Conservation (phyloP, 2,113 vertebrate species). For the Muntiacus reevesi region DNA sequence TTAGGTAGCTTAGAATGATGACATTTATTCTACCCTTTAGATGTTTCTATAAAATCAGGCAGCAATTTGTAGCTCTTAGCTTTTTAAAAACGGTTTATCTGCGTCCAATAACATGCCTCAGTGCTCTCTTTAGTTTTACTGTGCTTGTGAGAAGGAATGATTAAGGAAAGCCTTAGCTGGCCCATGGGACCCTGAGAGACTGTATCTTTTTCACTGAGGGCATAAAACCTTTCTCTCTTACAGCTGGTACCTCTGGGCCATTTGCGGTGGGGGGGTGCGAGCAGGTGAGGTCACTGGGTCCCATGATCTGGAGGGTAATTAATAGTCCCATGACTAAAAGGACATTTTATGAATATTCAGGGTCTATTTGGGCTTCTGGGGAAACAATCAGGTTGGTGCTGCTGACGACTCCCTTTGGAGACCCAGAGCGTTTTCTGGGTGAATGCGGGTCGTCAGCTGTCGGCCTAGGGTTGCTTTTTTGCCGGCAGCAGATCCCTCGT, state of each 20-base stretch:
- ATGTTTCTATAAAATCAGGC: constrained; percentile 55
- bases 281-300: constrained; percentile 78
- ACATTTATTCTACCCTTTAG: constrained; percentile 22
- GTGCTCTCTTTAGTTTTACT: constrained; percentile 63
- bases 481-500: constrained; percentile 80
- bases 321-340: constrained; percentile 82
- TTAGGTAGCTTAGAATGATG: neutral
- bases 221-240: constrained; percentile 57
- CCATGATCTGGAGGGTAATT: constrained; percentile 80
- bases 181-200: constrained; percentile 17
- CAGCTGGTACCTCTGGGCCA: constrained; percentile 56
- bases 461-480: constrained; percentile 72
- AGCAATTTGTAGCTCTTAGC: constrained; percentile 57
- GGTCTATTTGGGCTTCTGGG: constrained; percentile 78
- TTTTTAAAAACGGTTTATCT: constrained; percentile 70
- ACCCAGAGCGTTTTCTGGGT: constrained; percentile 66
- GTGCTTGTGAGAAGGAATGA: constrained; percentile 54
- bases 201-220: constrained; percentile 53
- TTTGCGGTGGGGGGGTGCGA: constrained; percentile 17
- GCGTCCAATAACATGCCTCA: constrained; percentile 62
- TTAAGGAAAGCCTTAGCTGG: constrained; percentile 63
- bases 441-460: constrained; percentile 86
- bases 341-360: constrained; percentile 87
- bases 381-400: constrained; percentile 78
- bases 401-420: constrained; percentile 75